These are phyloP conservation scores for Rhipidura dahli DNA, from an alignment of 2,113 vertebrate species.

Conservation along the genomic window DNA sequence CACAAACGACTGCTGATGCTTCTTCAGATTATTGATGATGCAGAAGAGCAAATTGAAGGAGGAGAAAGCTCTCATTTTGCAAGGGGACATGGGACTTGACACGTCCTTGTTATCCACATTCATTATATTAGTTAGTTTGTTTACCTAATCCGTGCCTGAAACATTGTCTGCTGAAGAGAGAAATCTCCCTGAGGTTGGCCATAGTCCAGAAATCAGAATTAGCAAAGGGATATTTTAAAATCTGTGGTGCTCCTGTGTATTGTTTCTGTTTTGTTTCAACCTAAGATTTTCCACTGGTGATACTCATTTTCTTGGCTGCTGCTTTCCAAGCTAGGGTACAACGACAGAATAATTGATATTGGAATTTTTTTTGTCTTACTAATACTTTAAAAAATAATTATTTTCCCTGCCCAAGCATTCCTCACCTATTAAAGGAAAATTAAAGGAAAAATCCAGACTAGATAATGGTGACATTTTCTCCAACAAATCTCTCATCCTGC, in stretches of 20 bases:
- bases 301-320: not conserved
- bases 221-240: not conserved
- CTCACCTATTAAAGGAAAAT: not conserved
- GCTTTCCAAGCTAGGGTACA: not conserved
- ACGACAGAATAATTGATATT: not conserved
- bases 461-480: not conserved
- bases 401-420: not conserved
- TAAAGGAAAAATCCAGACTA: not conserved
- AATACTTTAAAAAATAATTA: not conserved
- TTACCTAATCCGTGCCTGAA: constrained; percentile 50
- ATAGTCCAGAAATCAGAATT: not conserved
- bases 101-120: constrained; percentile 3
- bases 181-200: not conserved
- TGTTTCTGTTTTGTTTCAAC: not conserved
- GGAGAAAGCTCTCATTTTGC: constrained; percentile 30
- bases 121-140: constrained; percentile 50
- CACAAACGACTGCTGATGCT: not conserved
- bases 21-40: not conserved
- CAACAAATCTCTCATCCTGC: not conserved
- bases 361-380: not conserved
- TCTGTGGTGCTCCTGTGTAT: not conserved
- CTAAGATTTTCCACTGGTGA: not conserved
- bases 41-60: constrained; percentile 6
- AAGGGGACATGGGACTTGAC: not conserved
- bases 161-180: not conserved